phyloP scores from a whole-genome alignment of 2,797 vertebrate genomes.

The Basileuterus tristriatus region DNA sequence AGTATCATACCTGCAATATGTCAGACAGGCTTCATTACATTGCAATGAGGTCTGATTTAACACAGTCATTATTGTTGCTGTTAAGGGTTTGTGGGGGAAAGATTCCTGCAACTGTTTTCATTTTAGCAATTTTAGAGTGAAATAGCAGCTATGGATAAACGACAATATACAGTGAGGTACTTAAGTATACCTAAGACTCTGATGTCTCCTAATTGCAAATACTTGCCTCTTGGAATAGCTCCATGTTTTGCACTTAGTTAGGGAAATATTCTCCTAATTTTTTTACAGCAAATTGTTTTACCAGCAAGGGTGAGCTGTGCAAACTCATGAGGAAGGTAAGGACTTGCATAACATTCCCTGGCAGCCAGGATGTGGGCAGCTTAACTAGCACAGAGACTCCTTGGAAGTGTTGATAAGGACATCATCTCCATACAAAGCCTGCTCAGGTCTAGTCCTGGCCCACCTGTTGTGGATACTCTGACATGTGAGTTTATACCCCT shows the following conservation, averaged over 20 bases:
- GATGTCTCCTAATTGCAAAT: not conserved
- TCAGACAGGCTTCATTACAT: slow-evolving; percentile 78
- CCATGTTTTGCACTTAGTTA: not conserved
- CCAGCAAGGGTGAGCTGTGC: not conserved
- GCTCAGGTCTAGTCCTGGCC: not conserved
- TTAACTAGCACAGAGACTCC: not conserved
- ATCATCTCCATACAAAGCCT: not conserved
- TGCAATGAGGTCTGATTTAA: slow-evolving; percentile 78
- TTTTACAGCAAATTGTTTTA: slow-evolving; percentile 1
- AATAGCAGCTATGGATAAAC: slow-evolving; percentile 55
- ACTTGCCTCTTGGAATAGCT: not conserved
- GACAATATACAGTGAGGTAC: not conserved
- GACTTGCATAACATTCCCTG: not conserved
- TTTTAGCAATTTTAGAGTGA: slow-evolving; percentile 66
- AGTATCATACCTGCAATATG: slow-evolving; percentile 77
- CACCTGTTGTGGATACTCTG: not conserved
- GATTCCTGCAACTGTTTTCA: slow-evolving; percentile 50
- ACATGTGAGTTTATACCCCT: not conserved
- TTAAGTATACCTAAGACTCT: not conserved
- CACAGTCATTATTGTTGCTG: slow-evolving; percentile 73
- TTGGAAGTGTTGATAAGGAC: not conserved
- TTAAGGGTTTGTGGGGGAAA: slow-evolving; percentile 65
- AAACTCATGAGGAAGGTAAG: not conserved
- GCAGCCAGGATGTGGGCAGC: not conserved
- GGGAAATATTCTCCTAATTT: not conserved